These are phyloP conservation scores for Drosophila dunni DNA, from an alignment of 1,140 invertebrate genomes.

Conservation along the genomic window DNA sequence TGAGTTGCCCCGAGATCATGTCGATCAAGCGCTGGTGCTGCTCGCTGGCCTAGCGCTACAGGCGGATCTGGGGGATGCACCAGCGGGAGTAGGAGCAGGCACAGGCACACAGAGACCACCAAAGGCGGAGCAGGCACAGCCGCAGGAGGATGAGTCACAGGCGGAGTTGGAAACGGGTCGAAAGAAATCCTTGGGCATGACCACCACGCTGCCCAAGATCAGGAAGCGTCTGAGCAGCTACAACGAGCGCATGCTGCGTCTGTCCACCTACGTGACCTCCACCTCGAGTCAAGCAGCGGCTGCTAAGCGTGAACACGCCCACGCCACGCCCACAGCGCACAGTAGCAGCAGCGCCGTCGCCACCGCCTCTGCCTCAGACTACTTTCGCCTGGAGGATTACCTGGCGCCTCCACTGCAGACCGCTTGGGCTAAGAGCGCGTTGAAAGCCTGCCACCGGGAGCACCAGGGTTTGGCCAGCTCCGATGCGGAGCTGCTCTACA, in stretches of 20 bases:
- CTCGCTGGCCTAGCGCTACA: conserved; percentile 95
- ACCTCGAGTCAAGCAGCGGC: conserved; percentile 26
- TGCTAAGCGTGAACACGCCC: conserved; percentile 34
- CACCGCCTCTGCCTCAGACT: conserved; percentile 84
- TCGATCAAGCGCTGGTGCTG: conserved; percentile 90
- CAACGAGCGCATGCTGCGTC: conserved; percentile 74
- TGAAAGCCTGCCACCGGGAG: conserved; percentile 88
- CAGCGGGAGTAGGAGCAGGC: conserved; percentile 50
- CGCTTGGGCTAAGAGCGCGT: conserved; percentile 87
- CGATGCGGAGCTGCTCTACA: conserved; percentile 94
- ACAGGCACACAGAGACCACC: conserved; percentile 7
- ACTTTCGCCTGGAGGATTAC: conserved; percentile 93
- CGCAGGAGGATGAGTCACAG: conserved; percentile 11
- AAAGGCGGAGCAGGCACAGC: conserved; percentile 24
- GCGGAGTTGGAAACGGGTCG: neutral
- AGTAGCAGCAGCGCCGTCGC: conserved; percentile 4
- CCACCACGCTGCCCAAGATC: conserved; percentile 78
- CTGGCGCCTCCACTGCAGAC: conserved; percentile 87
- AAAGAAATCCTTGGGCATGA: conserved; percentile 24
- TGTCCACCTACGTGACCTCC: conserved; percentile 74
- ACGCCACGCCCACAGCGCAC: conserved; percentile 16
- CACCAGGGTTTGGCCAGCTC: conserved; percentile 90
- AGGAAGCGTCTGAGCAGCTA: conserved; percentile 69
- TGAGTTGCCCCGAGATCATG: conserved; percentile 88
- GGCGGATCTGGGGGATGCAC: conserved; percentile 93